Evolutionary conservation across 2,888 invertebrate genomes (phyloP).

Genomic region (Dermolepida albohirtum): DNA sequence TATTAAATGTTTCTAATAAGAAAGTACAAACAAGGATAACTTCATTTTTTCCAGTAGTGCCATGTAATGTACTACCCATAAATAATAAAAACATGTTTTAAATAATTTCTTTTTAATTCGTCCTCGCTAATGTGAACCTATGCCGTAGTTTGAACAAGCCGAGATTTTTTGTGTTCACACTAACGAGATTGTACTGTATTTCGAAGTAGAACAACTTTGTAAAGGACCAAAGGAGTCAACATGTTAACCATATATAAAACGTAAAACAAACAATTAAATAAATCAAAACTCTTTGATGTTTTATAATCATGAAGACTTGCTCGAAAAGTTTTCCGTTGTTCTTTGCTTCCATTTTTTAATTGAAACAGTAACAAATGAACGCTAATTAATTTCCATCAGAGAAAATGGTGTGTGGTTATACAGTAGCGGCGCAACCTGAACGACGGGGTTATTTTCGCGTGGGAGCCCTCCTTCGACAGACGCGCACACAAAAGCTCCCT

Average conservation of each 20-base stretch:
- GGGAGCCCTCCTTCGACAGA: background rate
- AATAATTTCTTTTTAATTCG: no score
- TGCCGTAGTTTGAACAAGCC: no score
- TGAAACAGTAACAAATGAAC: conserved; percentile 22
- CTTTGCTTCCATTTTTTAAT: conserved; percentile 9
- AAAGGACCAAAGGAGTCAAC: no score
- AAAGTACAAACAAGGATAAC: no score
- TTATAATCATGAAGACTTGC: background rate
- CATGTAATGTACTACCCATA: no score
- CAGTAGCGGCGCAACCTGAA: background rate
- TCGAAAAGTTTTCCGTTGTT: conserved; percentile 7
- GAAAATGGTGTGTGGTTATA: background rate
- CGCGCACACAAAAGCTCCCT: conserved; percentile 13
- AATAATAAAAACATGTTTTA: no score
- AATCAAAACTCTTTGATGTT: conserved; percentile 13
- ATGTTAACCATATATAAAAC: background rate
- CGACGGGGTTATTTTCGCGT: background rate
- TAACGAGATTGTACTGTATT: no score
- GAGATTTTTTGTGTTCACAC: no score
- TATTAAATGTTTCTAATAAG: no score
- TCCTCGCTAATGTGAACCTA: no score
- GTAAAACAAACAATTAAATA: conserved; percentile 8
- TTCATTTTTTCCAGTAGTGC: no score
- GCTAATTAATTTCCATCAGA: conserved; percentile 29
- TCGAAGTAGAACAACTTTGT: no score